phyloP scores from a whole-genome alignment of 2,888 invertebrate genomes.

The Deilephila porcellus region DNA sequence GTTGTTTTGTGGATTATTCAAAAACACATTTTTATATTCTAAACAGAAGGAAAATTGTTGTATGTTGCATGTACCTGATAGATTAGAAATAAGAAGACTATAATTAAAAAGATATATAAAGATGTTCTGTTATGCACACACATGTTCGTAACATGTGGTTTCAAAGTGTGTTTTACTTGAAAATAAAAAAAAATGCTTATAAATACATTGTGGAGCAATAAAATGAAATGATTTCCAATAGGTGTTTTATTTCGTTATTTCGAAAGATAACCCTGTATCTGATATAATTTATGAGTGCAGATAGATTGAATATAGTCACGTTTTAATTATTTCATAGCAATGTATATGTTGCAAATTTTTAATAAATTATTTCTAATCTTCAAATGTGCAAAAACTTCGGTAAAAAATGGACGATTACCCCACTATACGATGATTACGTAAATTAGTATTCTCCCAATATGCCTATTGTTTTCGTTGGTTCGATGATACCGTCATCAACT shows the following conservation, averaged over 20 bases:
- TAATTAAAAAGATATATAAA: constrained; percentile 53
- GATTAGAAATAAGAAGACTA: constrained; percentile 52
- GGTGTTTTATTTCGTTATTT: constrained; percentile 53
- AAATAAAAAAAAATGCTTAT: constrained; percentile 62
- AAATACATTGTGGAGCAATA: constrained; percentile 77
- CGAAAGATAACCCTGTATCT: not conserved
- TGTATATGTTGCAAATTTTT: no score
- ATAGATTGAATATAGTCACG: not conserved
- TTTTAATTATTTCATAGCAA: not conserved
- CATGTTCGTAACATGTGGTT: constrained; percentile 63
- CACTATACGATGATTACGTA: no score
- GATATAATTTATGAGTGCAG: not conserved
- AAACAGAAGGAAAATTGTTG: constrained; percentile 50
- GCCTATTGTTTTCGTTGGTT: no score
- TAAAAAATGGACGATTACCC: no score
- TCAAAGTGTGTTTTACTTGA: constrained; percentile 67
- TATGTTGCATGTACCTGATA: constrained; percentile 75
- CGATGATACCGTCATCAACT: no score
- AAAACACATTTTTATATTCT: constrained; percentile 40
- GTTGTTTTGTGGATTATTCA: constrained; percentile 54
- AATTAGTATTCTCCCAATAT: no score
- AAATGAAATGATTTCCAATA: constrained; percentile 71
- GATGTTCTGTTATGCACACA: constrained; percentile 72
- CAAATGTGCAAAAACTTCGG: no score
- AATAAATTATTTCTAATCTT: no score